Percentiles rank a stretch among this genome's conserved stretches.
Conservation (phyloP, 2,797 vertebrate genomes). For the Sternotherus odoratus region DNA sequence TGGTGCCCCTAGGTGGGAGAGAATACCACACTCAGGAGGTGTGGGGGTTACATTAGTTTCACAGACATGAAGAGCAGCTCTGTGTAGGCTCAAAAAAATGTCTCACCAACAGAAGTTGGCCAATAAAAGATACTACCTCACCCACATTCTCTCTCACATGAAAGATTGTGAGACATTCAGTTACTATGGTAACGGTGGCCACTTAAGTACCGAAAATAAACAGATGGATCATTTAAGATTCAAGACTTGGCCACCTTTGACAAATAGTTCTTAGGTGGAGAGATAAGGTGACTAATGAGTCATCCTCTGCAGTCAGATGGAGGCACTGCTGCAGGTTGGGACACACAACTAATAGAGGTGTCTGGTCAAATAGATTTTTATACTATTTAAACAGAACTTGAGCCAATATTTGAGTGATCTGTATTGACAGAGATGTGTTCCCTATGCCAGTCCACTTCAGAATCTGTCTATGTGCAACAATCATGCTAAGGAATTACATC, state of each 20-base stretch:
- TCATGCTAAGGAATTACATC: not conserved
- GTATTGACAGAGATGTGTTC: not conserved
- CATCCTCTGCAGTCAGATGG: too few species aligned
- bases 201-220: not conserved
- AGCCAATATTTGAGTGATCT: not conserved
- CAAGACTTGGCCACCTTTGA: not conserved
- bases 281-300: not conserved
- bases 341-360: not conserved
- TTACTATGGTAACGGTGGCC: fast-evolving
- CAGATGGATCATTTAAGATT: not conserved
- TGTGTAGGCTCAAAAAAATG: not conserved
- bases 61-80: not conserved
- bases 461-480: not conserved
- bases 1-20: too few species aligned
- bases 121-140: not conserved
- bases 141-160: not conserved
- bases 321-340: not conserved
- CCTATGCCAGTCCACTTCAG: fast-evolving
- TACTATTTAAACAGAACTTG: fast-evolving
- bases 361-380: not conserved
- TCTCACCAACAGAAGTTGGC: not conserved
- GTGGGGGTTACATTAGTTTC: not conserved
- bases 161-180: not conserved
- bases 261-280: not conserved
- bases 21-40: too few species aligned